These are phyloP conservation scores for Scotopteryx bipunctaria DNA, from an alignment of 2,888 invertebrate species.

Conservation along the genomic window DNA sequence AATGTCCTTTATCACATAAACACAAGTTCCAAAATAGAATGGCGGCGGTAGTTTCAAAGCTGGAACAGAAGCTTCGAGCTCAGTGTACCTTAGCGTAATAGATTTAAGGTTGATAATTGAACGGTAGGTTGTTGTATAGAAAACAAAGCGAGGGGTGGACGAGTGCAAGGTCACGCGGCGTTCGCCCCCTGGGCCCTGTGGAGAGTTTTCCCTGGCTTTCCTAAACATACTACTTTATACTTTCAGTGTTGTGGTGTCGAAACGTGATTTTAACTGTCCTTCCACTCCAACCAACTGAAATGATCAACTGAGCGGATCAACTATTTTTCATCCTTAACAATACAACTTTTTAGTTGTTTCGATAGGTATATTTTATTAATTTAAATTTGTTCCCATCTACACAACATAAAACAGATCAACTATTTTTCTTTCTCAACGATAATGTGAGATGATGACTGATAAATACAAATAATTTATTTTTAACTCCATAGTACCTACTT, in stretches of 20 bases:
- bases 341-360: no score
- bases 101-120: conserved; percentile 12
- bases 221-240: conserved; percentile 12
- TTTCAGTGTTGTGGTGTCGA: neutral
- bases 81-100: neutral
- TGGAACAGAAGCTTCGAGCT: no score
- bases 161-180: conserved; percentile 28
- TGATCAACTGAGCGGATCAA: no score
- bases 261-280: neutral
- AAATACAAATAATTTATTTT: no score
- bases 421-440: no score
- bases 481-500: no score
- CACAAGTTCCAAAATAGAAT: neutral
- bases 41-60: neutral
- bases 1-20: neutral
- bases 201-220: conserved; percentile 25
- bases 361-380: no score
- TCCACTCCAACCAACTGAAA: no score
- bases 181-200: conserved; percentile 9
- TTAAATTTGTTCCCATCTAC: no score
- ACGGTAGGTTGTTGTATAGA: neutral
- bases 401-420: no score
- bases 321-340: no score
- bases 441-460: no score
- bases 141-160: conserved; percentile 20